Base-by-base conservation (phyloP, 37 sponge, comb jelly and placozoan species). In the Ianthella basta region DNA sequence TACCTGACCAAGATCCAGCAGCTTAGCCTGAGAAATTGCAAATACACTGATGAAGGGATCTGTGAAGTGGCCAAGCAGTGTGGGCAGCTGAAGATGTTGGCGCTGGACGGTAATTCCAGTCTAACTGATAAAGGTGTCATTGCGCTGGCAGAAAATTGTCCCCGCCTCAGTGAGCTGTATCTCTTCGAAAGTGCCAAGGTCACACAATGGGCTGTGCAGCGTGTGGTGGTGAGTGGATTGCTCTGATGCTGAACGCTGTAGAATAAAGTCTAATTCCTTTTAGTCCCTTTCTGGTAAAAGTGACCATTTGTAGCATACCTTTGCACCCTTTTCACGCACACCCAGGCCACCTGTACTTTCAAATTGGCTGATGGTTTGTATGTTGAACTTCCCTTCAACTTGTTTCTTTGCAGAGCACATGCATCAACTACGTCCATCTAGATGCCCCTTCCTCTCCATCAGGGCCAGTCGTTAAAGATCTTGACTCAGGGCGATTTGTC, bases 151-250 rank as follows among this genome's bases (percentile, higher is more conserved):
- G 86, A 86, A 15, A 88, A 89, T 55, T 95, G 95, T 60, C 88
- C 84, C 20, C 50, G 82, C 57, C 79, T 95, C 33, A 56, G 78
- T 35, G 95, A 95, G 60, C 56, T 95, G 32, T 89, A 91, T 44
- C 65, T 95, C 19, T 89, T 89, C 10, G 95, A 92, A 30, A 91
- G 95, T 87, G 85, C 84, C 38, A 85, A 84, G 79, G 91, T 95
- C 60, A 91, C 95, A 0, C 72, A 80, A 63, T 87, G 87, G 36
- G 92, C 92, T 56, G 60, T 91, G 27, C 80, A 84, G 1, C 92
- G 86, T 60, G 81, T 95, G 34, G 27, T 79, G 82, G 95, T 91
- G 33, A 80, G 81, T 50, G 8, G n/a, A n/a, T n/a, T 64, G 66
- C 66, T 64, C 6, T 16, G 14, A 30, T 13, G 10, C 38, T 72